phyloP scores from a whole-genome alignment of 2,797 vertebrate genomes.

The Gobio occitaniae region DNA sequence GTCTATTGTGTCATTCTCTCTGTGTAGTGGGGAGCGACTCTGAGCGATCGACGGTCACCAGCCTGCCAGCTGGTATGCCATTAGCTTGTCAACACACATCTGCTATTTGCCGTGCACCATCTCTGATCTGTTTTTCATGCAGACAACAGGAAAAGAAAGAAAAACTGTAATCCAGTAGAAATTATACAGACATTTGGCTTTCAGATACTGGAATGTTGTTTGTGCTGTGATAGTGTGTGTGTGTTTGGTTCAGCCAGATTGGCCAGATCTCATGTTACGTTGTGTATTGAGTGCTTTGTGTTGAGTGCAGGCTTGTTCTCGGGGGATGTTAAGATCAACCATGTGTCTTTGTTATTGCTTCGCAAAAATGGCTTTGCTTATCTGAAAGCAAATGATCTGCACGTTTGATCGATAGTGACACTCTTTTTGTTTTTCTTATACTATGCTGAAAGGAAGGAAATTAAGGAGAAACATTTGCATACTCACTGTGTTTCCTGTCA shows the following conservation, averaged over 20 bases:
- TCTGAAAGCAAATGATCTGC: conserved; percentile 4
- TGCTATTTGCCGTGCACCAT: not conserved
- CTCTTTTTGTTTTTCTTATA: not conserved
- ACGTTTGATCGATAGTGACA: not conserved
- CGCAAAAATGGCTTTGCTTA: not conserved
- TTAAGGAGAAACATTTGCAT: conserved; percentile 47
- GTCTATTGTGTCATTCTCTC: conserved; percentile 58
- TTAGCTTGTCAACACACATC: conserved; percentile 18
- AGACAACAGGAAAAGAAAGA: conserved; percentile 2
- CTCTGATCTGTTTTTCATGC: not conserved
- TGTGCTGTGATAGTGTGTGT: conserved; percentile 12
- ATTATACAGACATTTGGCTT: not conserved
- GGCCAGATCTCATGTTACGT: conserved; percentile 27
- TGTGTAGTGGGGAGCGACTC: conserved; percentile 27
- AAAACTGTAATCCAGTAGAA: conserved; percentile 11
- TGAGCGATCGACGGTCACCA: conserved; percentile 19
- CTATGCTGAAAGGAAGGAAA: conserved; percentile 19
- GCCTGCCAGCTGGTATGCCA: conserved; percentile 48
- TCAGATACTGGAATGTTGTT: conserved; percentile 24
- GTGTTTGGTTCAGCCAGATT: conserved; percentile 18
- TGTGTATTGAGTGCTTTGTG: conserved; percentile 14
- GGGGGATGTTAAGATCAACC: conserved; percentile 12
- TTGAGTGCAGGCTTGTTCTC: conserved; percentile 29
- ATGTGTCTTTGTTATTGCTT: conserved; percentile 31
- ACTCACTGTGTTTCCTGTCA: conserved; percentile 4